These are phyloP conservation scores for Drosophila meridionalis DNA, from an alignment of 2,888 invertebrate species.

Conservation along the genomic window DNA sequence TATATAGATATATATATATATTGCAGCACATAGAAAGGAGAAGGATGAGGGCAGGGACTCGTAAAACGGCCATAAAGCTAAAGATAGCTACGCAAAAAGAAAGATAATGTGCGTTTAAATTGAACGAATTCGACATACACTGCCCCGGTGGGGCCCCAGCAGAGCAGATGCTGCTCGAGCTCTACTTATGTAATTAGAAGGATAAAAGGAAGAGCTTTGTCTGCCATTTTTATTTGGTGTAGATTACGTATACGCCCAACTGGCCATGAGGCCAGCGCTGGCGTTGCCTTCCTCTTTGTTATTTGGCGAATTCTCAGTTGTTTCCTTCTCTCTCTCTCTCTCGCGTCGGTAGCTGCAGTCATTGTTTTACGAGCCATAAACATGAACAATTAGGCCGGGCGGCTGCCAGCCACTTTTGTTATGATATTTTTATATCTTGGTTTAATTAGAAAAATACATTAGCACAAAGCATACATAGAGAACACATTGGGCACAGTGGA, in stretches of 20 bases:
- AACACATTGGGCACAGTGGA: not conserved
- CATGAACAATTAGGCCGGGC: slow-evolving; percentile 73
- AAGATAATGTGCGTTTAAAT: slow-evolving; percentile 48
- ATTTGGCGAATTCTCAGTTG: slow-evolving; percentile 34
- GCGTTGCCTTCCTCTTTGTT: slow-evolving; percentile 15
- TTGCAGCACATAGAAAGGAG: not conserved
- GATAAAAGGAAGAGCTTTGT: slow-evolving; percentile 23
- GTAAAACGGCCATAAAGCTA: slow-evolving; percentile 69
- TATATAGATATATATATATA: slow-evolving; percentile 6
- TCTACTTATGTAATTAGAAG: slow-evolving; percentile 28
- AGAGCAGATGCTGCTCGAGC: slow-evolving; percentile 8
- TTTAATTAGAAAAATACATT: slow-evolving; percentile 80
- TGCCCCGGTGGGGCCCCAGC: not conserved
- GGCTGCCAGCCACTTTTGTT: slow-evolving; percentile 45
- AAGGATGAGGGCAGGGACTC: slow-evolving; percentile 28
- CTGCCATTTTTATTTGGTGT: slow-evolving; percentile 9
- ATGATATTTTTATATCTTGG: slow-evolving; percentile 65
- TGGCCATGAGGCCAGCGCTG: not conserved
- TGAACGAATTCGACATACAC: slow-evolving; percentile 47
- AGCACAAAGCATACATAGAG: slow-evolving; percentile 41
- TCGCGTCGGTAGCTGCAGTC: slow-evolving; percentile 54
- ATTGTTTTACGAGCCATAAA: slow-evolving; percentile 80
- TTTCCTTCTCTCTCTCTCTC: not conserved
- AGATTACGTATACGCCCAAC: slow-evolving; percentile 46
- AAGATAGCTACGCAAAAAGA: slow-evolving; percentile 45